A percentile compares a stretch with the other conserved stretches of the same genome.
phyloP scores from a whole-genome alignment of 1,140 invertebrate species.

The Dysdera silvatica region DNA sequence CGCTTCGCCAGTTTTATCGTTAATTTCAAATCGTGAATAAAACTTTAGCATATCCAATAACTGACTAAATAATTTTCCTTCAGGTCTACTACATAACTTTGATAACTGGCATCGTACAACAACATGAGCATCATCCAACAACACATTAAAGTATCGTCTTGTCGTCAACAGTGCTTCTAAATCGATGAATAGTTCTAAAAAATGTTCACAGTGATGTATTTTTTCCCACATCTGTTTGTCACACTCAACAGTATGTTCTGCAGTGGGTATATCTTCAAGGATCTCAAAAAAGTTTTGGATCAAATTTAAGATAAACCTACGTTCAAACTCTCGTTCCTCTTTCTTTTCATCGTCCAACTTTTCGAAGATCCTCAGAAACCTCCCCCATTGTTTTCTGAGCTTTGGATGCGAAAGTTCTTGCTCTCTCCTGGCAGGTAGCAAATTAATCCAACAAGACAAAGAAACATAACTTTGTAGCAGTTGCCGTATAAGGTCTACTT shows the following conservation, averaged over 20 bases:
- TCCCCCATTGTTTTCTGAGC: slow-evolving; percentile 86
- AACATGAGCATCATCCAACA: slow-evolving; percentile 90
- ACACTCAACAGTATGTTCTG: slow-evolving; percentile 33
- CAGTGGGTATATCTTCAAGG: slow-evolving; percentile 61
- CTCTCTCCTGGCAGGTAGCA: slow-evolving; percentile 72
- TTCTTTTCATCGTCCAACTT: slow-evolving; percentile 58
- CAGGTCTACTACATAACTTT: slow-evolving; percentile 60
- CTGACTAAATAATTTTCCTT: slow-evolving; percentile 86
- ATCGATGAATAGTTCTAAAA: slow-evolving; percentile 92
- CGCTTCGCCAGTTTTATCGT: slow-evolving; percentile 89
- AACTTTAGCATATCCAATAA: slow-evolving; percentile 92
- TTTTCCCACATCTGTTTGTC: slow-evolving; percentile 52
- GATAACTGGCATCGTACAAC: slow-evolving; percentile 83
- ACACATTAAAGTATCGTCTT: slow-evolving; percentile 89
- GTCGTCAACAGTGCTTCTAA: slow-evolving; percentile 90
- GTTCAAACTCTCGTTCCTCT: slow-evolving; percentile 72
- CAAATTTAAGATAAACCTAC: slow-evolving; percentile 75
- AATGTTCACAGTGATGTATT: slow-evolving; percentile 85
- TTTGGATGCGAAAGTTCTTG: slow-evolving; percentile 79
- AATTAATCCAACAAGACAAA: slow-evolving; percentile 84
- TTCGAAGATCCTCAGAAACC: slow-evolving; percentile 72
- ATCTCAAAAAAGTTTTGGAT: slow-evolving; percentile 85
- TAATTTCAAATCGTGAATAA: slow-evolving; percentile 96
- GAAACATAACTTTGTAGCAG: slow-evolving; percentile 88
- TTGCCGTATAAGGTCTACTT: slow-evolving; percentile 76